Base-by-base conservation (phyloP, 1,140 invertebrate species). In the Rhizoglyphus robini region DNA sequence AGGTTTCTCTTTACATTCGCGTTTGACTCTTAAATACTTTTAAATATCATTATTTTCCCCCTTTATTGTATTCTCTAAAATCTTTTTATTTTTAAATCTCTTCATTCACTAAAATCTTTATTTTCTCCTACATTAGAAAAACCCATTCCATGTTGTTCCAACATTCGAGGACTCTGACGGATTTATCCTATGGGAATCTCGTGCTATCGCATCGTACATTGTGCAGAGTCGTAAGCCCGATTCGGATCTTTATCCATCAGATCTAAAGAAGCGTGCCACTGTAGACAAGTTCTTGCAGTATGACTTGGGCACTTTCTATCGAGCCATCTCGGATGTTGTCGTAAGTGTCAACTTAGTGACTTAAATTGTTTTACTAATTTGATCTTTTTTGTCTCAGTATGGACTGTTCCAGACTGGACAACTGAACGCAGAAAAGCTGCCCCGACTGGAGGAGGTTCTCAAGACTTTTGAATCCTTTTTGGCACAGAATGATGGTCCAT, bases 201-300 rank as follows among this genome's bases (percentile, higher is more conserved):
- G 68, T 4, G 68, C 68, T 18, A 69, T 69, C 57, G 8, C 57
- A 8, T 41, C 64, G n/a, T 69, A 69, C 47, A 38, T 69, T 29
- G 49, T 69, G 31, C 59, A 69, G n/a, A 60, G 38, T 29, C 88
- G 87, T 71, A 83, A 77, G 30, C 84, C 86, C 72, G 34, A 38
- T 59, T 81, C 81, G 8, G 82, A 70, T 76, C 76, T 87, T 27
- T 87, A 85, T 73, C 86, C 86, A 25, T 82, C 81, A 69, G 81
- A 84, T 67, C 77, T 81, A 1, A 82, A 83, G 69, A 74, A 81
- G 68, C 79, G 85, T 51, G 86, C 85, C 4, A 0, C 85, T 0
- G 79, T 90, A 13, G 83, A 88, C 72, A 82, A 85, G 69, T 77
- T 84, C 65, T 74, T 89, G 32, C 61, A 83, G 70, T 90, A 88